Percentiles rank a stretch among this genome's conserved stretches.
Evolutionary conservation across 2,888 invertebrate genomes (phyloP).

Genomic region (Hyposoter dolosus): DNA sequence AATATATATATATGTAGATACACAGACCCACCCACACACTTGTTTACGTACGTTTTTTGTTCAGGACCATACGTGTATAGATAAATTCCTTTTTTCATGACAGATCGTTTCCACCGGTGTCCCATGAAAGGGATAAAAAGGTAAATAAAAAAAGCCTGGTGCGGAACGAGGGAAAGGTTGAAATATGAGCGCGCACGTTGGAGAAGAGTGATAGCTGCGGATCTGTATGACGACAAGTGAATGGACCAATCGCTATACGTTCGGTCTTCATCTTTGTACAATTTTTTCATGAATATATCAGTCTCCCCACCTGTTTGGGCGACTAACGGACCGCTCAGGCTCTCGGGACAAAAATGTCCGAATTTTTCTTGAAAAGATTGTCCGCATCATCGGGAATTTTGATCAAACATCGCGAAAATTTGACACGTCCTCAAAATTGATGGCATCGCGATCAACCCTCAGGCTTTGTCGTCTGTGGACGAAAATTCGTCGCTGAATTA

Average conservation of each 20-base stretch:
- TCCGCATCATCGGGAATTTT: not conserved
- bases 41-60: not conserved
- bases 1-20: not conserved
- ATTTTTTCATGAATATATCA: conserved; percentile 14
- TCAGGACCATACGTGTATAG: not conserved
- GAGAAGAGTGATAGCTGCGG: conserved; percentile 44
- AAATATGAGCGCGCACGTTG: conserved; percentile 29
- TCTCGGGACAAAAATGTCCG: not conserved
- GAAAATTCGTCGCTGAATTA: not conserved
- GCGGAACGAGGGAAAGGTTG: not conserved
- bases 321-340: not conserved
- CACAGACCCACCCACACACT: no score
- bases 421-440: not conserved
- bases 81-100: conserved; percentile 31
- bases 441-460: not conserved
- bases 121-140: conserved; percentile 9
- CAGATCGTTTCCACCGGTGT: conserved; percentile 16
- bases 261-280: conserved; percentile 47
- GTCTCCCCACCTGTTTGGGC: conserved; percentile 8
- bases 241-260: conserved; percentile 53
- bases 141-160: not conserved
- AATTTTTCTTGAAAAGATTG: not conserved
- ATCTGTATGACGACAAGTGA: conserved; percentile 27
- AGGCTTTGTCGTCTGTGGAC: not conserved
- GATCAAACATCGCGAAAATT: not conserved